A percentile compares a stretch with the other conserved stretches of the same genome.
Conservation (phyloP, 2,888 invertebrate species). For the Myopa testacea region DNA sequence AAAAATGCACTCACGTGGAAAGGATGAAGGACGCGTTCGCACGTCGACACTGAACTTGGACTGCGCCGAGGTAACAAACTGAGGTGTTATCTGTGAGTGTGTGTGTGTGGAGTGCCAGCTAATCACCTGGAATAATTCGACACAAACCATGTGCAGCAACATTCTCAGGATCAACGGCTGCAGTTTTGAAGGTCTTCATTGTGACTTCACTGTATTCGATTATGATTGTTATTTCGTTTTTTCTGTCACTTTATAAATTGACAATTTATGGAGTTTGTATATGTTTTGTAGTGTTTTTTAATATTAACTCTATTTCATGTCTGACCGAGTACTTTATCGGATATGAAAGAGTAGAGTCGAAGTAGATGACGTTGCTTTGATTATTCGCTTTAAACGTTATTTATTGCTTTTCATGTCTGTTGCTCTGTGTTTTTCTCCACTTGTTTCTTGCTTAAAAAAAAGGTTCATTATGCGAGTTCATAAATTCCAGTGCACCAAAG, state of each 20-base stretch:
- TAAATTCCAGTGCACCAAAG: slow-evolving; percentile 28
- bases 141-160: slow-evolving; percentile 23
- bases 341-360: neutral
- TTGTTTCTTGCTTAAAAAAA: slow-evolving; percentile 14
- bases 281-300: slow-evolving; percentile 34
- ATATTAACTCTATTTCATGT: neutral
- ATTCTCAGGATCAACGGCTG: slow-evolving; percentile 34
- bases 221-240: neutral
- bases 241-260: slow-evolving; percentile 20
- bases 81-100: neutral
- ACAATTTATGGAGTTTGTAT: slow-evolving; percentile 5
- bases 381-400: neutral
- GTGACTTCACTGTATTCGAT: slow-evolving; percentile 1
- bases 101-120: slow-evolving; percentile 21
- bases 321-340: neutral
- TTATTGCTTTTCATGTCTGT: neutral
- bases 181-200: slow-evolving; percentile 30
- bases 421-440: neutral
- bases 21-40: slow-evolving; percentile 21
- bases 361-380: neutral
- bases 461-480: neutral
- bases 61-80: neutral
- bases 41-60: neutral
- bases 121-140: slow-evolving; percentile 46
- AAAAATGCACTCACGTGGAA: slow-evolving; percentile 40